Evolutionary conservation across 2,797 vertebrate genomes (phyloP), one percentile per base, ranked within the genome.

Genomic region (Chiroxiphia lanceolata): DNA sequence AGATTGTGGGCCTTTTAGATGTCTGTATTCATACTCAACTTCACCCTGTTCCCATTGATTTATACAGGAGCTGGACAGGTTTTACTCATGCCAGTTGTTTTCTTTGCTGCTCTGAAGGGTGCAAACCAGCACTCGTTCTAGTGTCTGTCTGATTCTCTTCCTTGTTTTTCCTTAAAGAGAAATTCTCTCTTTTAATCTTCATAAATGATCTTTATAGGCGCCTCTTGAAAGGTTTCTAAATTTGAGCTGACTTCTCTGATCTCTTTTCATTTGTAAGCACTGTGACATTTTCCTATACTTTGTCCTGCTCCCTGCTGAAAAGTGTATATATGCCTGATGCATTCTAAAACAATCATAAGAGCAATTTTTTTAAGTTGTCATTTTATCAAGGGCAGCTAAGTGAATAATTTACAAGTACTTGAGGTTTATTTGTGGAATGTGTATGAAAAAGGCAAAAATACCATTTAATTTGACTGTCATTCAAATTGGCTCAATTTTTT

Each of bases 161-260:
- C 63, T 81, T 89, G 45, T 31, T 90, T 90, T 90, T 44, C 34
- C 72, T 85, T 91, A 57, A 74, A 93, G 76, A 85, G 51, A 95
- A 94, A 77, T 64, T 57, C 31, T 95, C 33, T 81, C 83, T 89
- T 94, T 95, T 94, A 91, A 94, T 90, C 80, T 90, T 94, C 40
- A 16, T 82, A 95, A 96, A 89, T 90, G 69, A 90, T 93, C 67
- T 87, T 94, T 87, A 89, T 50, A 89, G 71, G 42, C 6, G 0
- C 48, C 72, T 50, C 63, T 82, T 91, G 90, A 94, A 91, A 94
- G 85, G 29, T 64, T 79, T 93, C 65, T 88, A 94, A 86, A 93
- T 79, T 65, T 68, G 51, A 93, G 48, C 47, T 91, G 83, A 91
- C 63, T 95, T 93, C 56, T 94, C 87, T 94, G 83, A 95, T 91